These are phyloP conservation scores for Nematolebias whitei DNA, from an alignment of 2,113 vertebrate species.

Conservation along the genomic window DNA sequence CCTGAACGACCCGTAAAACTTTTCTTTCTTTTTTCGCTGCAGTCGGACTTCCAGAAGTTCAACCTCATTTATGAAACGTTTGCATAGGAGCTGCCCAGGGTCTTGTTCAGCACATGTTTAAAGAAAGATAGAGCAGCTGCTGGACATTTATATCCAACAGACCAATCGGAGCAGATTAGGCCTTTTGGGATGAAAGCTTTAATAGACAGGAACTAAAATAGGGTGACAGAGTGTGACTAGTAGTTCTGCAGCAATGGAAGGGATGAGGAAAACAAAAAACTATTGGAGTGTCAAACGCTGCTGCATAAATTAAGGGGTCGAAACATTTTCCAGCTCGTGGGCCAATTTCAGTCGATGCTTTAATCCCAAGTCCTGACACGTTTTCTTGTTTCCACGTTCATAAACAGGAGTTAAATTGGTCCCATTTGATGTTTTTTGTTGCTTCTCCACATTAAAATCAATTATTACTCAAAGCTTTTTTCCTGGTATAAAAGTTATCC, in stretches of 20 bases:
- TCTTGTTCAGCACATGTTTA: neutral
- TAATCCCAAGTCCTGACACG: no score
- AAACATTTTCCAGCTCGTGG: no score
- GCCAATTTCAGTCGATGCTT: no score
- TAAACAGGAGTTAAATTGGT: no score
- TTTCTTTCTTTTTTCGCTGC: neutral
- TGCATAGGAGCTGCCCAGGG: no score
- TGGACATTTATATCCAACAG: neutral
- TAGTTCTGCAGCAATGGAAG: neutral
- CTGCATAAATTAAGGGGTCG: no score
- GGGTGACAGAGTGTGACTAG: neutral
- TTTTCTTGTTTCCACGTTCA: no score
- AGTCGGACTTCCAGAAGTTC: neutral
- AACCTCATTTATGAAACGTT: neutral
- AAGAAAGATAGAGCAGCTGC: neutral
- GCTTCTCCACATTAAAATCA: no score
- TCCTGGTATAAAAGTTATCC: no score
- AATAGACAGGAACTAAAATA: neutral
- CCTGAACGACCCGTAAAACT: no score
- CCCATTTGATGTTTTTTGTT: no score
- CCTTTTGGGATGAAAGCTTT: neutral
- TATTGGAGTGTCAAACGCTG: neutral
- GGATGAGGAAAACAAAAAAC: neutral
- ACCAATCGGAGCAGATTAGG: neutral
- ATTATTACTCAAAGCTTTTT: no score